Evolutionary conservation across 2,797 vertebrate species (phyloP).

Genomic region (Cossypha dichroa): DNA sequence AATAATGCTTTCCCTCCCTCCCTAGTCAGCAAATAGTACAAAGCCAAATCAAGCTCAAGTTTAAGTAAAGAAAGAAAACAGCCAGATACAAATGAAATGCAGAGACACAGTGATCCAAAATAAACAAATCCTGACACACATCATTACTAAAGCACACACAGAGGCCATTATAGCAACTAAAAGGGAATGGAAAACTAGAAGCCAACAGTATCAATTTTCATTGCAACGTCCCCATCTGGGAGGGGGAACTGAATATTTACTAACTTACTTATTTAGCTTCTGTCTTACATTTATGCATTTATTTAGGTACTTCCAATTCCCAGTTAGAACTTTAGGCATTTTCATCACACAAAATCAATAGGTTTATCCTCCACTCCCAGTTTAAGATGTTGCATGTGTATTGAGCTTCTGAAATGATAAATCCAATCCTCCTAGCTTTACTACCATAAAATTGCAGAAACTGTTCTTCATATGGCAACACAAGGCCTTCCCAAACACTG

Average conservation of each 20-base stretch:
- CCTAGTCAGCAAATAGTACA: constrained; percentile 55
- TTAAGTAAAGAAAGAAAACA: constrained; percentile 56
- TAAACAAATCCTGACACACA: constrained; percentile 60
- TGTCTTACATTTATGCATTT: background rate
- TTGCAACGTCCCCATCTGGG: background rate
- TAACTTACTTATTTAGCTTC: background rate
- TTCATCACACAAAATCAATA: background rate
- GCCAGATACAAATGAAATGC: constrained; percentile 50
- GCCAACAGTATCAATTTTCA: background rate
- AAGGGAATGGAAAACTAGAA: constrained; percentile 24
- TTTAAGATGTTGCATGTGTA: background rate
- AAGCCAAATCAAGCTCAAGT: constrained; percentile 62
- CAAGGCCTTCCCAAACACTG: background rate
- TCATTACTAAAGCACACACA: constrained; percentile 57
- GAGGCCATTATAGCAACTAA: constrained; percentile 16
- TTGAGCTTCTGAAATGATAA: background rate
- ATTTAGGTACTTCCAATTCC: background rate
- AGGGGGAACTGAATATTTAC: constrained; percentile 1
- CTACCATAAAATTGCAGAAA: background rate
- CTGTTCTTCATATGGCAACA: background rate
- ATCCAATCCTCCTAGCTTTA: background rate
- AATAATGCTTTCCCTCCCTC: constrained; percentile 25
- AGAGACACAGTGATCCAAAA: constrained; percentile 51
- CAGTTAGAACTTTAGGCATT: background rate
- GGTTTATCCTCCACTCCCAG: background rate